phyloP scores from a whole-genome alignment of 2,888 invertebrate species.

The Parthenolecanium corni region DNA sequence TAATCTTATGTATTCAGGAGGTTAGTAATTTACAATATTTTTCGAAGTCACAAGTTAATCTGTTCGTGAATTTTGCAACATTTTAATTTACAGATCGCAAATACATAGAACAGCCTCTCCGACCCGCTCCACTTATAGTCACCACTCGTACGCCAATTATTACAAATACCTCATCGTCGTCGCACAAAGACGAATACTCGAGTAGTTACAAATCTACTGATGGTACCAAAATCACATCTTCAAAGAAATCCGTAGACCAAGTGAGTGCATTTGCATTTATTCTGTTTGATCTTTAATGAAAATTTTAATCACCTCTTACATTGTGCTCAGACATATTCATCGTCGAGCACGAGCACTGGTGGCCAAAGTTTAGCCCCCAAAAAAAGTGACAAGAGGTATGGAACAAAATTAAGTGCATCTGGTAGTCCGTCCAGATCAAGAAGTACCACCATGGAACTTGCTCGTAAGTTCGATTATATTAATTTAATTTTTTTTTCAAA shows the following conservation, averaged over 20 bases:
- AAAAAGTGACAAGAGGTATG: conserved; percentile 52
- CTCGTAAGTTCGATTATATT: conserved; percentile 48
- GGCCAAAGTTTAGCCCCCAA: conserved; percentile 39
- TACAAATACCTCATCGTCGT: conserved; percentile 16
- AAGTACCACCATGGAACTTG: conserved; percentile 78
- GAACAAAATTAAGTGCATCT: conserved; percentile 49
- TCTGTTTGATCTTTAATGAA: neutral
- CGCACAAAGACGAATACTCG: conserved; percentile 11
- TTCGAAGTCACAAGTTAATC: neutral
- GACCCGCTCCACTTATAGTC: conserved; percentile 65
- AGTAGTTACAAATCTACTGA: conserved; percentile 12
- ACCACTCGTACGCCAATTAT: conserved; percentile 46
- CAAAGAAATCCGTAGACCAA: conserved; percentile 12
- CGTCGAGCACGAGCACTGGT: neutral
- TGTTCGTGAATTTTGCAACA: conserved; percentile 10
- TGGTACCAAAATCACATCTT: conserved; percentile 10
- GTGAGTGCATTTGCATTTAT: neutral
- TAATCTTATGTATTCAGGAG: conserved; percentile 77
- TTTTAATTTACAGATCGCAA: conserved; percentile 54
- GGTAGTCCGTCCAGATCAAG: conserved; percentile 76
- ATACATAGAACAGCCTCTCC: conserved; percentile 72
- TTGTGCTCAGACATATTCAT: neutral
- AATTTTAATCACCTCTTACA: neutral
- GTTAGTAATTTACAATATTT: conserved; percentile 36
- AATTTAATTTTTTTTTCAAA: neutral